Evolutionary conservation across 2,113 vertebrate species (phyloP).

Genomic region (Nothobranchius furzeri): DNA sequence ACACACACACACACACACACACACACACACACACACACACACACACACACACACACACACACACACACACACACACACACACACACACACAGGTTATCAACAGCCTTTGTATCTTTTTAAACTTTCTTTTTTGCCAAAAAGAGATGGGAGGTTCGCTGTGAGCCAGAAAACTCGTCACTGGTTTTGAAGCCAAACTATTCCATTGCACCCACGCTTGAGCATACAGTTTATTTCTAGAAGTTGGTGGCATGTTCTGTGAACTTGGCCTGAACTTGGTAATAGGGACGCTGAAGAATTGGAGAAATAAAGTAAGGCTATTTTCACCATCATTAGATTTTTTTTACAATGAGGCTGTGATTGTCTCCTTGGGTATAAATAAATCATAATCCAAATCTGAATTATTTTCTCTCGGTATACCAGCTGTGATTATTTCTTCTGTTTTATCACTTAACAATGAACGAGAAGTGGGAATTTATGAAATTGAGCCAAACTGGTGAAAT

Average conservation of each 20-base stretch:
- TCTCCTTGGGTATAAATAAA: too few relatives aligned
- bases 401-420: too few relatives aligned
- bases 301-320: conserved; percentile 47
- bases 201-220: conserved; percentile 77
- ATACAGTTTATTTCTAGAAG: conserved; percentile 81
- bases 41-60: too few relatives aligned
- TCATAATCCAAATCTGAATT: too few relatives aligned
- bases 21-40: too few relatives aligned
- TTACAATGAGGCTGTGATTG: too few relatives aligned
- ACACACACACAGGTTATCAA: conserved; percentile 4
- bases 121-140: conserved; percentile 17
- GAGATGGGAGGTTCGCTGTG: conserved; percentile 24
- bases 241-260: conserved; percentile 70
- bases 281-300: conserved; percentile 64
- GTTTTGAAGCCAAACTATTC: conserved; percentile 68
- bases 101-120: conserved; percentile 22
- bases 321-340: neutral
- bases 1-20: too few relatives aligned
- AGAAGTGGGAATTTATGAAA: neutral
- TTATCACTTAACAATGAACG: neutral
- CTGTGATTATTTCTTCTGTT: too few relatives aligned
- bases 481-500: conserved; percentile 1
- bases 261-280: conserved; percentile 74
- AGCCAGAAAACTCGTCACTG: conserved; percentile 62
- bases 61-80: too few relatives aligned